Base-by-base conservation (phyloP, 2,113 vertebrate species). In the Melanerpes formicivorus region DNA sequence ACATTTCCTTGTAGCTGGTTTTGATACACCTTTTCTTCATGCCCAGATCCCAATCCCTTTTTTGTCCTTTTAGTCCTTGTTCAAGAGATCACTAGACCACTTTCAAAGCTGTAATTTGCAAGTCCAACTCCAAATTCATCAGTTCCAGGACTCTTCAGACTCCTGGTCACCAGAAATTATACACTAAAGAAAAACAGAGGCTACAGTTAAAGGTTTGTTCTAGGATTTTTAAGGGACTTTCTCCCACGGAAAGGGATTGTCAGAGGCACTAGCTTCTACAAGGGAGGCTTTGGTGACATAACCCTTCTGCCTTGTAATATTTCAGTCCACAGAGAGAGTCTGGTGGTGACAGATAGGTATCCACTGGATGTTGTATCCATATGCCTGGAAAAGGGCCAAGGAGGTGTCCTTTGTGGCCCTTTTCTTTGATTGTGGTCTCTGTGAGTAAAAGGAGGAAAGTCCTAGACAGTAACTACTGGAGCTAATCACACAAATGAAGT, bases 391-490 rank as follows among this genome's bases (percentile, higher is more conserved):
- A 91, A 67, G 37, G 81, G 9, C 2, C 54, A 71, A 26, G 52
- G 23, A 67, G 18, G 15, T 44, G 11, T 71, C 8, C 23, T 81
- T 37, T 71, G 22, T 59, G 13, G 11, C 7, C 3, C 8, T 59
- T 70, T 58, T 52, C 4, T 84, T 81, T 50, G 30, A 34, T 7
- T 3, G 2, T 55, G 5, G 5, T 23, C 26, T 59, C 71, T 58
- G 1, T 65, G 26, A 74, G 29, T 14, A 13, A 90, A 14, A 65
- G 14, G 26, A 73, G 25, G 7, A 56, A 91, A 76, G 17, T 76
- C 4, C 50, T 52, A 52, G 23, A 59, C 5, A 42, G 21, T 19
- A 59, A 75, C 0, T 0, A 23, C 0, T 50, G 13, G 34, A 23
- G 16, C 15, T 67, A 67, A 79, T 29, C 56, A 4, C 14, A 30